These are phyloP conservation scores for Lagodon rhomboides DNA, from an alignment of 2,797 vertebrate genomes.

Conservation along the genomic window DNA sequence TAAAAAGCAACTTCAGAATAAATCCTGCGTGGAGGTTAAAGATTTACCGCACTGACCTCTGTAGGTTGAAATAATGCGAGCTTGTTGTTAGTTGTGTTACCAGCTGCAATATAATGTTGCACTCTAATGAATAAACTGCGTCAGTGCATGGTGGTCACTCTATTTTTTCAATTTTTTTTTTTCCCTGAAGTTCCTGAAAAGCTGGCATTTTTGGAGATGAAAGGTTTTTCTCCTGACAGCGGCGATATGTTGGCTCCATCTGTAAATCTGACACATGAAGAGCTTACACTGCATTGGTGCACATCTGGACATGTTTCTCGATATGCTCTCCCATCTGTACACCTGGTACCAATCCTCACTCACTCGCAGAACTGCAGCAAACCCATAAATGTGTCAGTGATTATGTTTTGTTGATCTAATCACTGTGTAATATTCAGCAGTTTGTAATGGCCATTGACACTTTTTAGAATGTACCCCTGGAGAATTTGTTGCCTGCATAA, in stretches of 20 bases:
- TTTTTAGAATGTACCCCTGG: not conserved
- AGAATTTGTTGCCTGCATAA: not conserved
- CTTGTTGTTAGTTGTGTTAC: too few species aligned
- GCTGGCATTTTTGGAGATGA: not conserved
- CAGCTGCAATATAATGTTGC: too few species aligned
- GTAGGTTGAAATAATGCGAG: not conserved
- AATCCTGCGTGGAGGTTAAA: not conserved
- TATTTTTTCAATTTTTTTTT: too few species aligned
- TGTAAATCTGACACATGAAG: slow-evolving; percentile 30
- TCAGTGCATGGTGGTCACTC: not conserved
- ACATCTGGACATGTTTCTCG: slow-evolving; percentile 40
- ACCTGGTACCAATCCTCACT: slow-evolving; percentile 13
- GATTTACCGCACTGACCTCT: not conserved
- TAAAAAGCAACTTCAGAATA: not conserved
- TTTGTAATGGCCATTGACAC: not conserved
- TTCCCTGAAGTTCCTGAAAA: not conserved
- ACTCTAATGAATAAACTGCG: not conserved
- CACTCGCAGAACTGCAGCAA: slow-evolving; percentile 2
- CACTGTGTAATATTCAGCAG: not conserved
- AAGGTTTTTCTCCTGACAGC: slow-evolving; percentile 1
- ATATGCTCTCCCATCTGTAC: slow-evolving; percentile 29
- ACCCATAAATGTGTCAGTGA: slow-evolving; percentile 12
- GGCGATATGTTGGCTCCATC: slow-evolving; percentile 23
- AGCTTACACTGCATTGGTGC: slow-evolving; percentile 18
- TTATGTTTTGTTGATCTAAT: slow-evolving; percentile 9